phyloP scores from a whole-genome alignment of 2,797 vertebrate genomes.

The Glossophaga mutica region DNA sequence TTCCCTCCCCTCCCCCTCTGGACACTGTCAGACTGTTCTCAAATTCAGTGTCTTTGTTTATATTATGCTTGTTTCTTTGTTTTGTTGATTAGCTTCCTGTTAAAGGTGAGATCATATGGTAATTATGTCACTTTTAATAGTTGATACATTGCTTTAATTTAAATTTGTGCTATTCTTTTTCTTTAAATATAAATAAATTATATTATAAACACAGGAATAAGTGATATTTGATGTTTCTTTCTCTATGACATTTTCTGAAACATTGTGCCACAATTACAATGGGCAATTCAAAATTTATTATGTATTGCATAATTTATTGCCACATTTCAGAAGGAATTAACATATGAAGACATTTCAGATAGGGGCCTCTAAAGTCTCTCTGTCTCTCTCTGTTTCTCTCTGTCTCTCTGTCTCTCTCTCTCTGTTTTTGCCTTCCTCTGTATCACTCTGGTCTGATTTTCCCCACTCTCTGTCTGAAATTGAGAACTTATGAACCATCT shows the following conservation, averaged over 20 bases:
- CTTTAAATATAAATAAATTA: slow-evolving; percentile 11
- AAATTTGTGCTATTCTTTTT: not conserved
- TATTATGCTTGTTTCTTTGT: too few relatives aligned
- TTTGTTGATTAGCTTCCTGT: too few relatives aligned
- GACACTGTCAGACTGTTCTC: too few relatives aligned
- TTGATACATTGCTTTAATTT: not conserved
- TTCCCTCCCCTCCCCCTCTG: too few relatives aligned
- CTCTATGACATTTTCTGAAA: slow-evolving; percentile 48
- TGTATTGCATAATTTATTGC: slow-evolving; percentile 58
- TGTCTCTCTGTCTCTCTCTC: not conserved
- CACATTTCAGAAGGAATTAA: slow-evolving; percentile 37
- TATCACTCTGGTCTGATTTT: not conserved
- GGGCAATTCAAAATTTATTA: slow-evolving; percentile 23
- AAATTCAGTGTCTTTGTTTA: too few relatives aligned
- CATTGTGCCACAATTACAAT: slow-evolving; percentile 36
- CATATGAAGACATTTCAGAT: slow-evolving; percentile 35
- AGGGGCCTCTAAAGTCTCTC: not conserved
- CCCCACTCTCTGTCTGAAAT: not conserved
- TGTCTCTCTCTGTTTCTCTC: not conserved
- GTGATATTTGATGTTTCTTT: slow-evolving; percentile 34
- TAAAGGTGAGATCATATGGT: too few relatives aligned
- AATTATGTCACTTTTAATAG: slow-evolving; percentile 9
- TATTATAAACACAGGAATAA: not conserved
- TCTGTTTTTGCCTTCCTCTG: not conserved
- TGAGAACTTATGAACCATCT: slow-evolving; percentile 52